Evolutionary conservation across 2,797 vertebrate species (phyloP).

Genomic region (Myotis findleyi): DNA sequence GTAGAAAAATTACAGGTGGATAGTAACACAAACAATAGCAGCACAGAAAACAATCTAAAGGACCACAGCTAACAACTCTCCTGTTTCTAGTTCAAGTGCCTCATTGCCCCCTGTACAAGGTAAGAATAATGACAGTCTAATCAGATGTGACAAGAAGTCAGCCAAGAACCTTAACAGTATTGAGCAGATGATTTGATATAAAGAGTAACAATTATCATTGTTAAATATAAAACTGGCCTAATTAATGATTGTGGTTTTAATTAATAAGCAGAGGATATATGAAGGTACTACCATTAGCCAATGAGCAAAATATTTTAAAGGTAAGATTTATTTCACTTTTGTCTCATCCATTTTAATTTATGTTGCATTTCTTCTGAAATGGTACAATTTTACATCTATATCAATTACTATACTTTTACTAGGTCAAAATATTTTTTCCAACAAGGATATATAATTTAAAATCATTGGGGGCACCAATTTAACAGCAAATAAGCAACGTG

Average conservation of each 20-base stretch:
- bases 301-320: conserved; percentile 29
- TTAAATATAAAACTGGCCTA: conserved; percentile 25
- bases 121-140: conserved; percentile 52
- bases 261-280: conserved; percentile 11
- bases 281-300: not conserved
- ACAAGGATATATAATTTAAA: not conserved
- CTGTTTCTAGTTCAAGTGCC: not conserved
- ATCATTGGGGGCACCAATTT: not conserved
- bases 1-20: not conserved
- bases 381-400: not conserved
- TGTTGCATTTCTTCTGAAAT: conserved; percentile 32
- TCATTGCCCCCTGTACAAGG: not conserved
- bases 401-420: not conserved
- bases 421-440: conserved; percentile 3
- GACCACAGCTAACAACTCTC: not conserved
- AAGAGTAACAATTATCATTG: conserved; percentile 13
- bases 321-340: conserved; percentile 15
- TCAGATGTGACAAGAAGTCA: not conserved
- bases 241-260: not conserved
- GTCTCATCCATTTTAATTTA: not conserved
- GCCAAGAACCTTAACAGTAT: conserved; percentile 40
- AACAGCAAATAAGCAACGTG: not conserved
- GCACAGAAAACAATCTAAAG: not conserved
- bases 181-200: not conserved
- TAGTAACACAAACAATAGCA: not conserved